Base-by-base conservation (phyloP, 2,113 vertebrate species). In the Scophthalmus maximus region DNA sequence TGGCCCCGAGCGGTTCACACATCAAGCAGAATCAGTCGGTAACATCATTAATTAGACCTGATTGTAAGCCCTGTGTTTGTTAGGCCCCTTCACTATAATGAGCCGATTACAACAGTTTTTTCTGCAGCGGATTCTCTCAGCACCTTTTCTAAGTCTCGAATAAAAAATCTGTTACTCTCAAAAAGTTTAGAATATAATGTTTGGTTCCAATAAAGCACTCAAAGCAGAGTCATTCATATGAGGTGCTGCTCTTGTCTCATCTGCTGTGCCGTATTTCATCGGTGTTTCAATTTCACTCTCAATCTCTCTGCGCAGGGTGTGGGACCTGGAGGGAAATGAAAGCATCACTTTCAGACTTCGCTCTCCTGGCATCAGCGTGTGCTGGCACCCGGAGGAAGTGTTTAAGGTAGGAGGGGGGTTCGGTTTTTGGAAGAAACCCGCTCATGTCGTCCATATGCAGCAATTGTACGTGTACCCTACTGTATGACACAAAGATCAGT, bases 361-460 rank as follows among this genome's bases (percentile, higher is more conserved):
- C 66, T 98, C 98, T 62, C 95, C 98, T 64, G 98, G 98, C 68
- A 94, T 98, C 93, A 97, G 95, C 78, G 96, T 99, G 64, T 96
- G 96, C 89, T 99, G 98, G 98, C 97, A 99, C 89, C 96, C 97
- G 23, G 94, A 97, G 72, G 98, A 98, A 67, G 83, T 90, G 36
- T 98, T 92, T 79, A 98, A 98, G 96, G 98, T 97, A 81, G 56
- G 73, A 46, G 29, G 17, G 29, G 17, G 20, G 10, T 9, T 40
- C 23, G 18, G 34, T 74, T 62, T n/a, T 25, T n/a, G n/a, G n/a
- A n/a, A 32, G 56, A 12, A 29, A 1, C 20, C 26, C 6, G 20
- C 11, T 68, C 1, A 0, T 20, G 14, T 40, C 10, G 51, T 53
- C 3, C 26, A 18, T 3, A 17, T 58, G 30, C 30, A 22, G n/a